Percentiles rank a stretch among this genome's conserved stretches.
Conservation (phyloP, 2,888 invertebrate genomes). For the Drosophila bunnanda region DNA sequence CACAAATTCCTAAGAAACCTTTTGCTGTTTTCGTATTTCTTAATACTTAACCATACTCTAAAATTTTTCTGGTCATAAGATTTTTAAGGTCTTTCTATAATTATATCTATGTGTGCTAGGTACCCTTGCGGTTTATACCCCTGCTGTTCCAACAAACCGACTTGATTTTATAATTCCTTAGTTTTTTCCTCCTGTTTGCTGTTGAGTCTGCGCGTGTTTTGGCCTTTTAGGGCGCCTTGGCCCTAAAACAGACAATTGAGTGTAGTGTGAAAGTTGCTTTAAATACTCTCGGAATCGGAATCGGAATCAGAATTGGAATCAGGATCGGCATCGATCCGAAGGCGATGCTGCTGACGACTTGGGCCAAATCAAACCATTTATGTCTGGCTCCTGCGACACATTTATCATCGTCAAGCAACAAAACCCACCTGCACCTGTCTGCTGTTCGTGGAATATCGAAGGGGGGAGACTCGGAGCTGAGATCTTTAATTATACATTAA, state of each 20-base stretch:
- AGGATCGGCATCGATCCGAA: constrained; percentile 24
- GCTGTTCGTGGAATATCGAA: constrained; percentile 12
- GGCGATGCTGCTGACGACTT: constrained; percentile 36
- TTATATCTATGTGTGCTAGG: neutral
- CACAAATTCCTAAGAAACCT: too few species aligned
- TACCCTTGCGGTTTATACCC: neutral
- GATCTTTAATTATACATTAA: constrained; percentile 73
- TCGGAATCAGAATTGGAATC: constrained; percentile 7
- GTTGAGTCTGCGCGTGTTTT: constrained; percentile 71
- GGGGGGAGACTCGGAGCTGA: neutral
- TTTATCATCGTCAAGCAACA: constrained; percentile 73
- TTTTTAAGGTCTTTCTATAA: too few species aligned
- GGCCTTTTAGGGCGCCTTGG: constrained; percentile 71
- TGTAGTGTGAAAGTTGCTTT: constrained; percentile 79
- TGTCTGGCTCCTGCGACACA: constrained; percentile 70
- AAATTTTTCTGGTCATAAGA: neutral
- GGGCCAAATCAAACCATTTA: constrained; percentile 78
- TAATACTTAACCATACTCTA: too few species aligned
- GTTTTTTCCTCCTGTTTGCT: constrained; percentile 11
- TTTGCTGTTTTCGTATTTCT: too few species aligned
- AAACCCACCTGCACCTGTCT: constrained; percentile 74
- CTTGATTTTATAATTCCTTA: constrained; percentile 35
- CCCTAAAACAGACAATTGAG: constrained; percentile 68
- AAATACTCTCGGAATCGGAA: constrained; percentile 57
- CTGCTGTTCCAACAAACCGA: neutral